Evolutionary conservation across 2,888 invertebrate species (phyloP), one percentile per base, ranked within the genome.

Genomic region (Deilephila elpenor): DNA sequence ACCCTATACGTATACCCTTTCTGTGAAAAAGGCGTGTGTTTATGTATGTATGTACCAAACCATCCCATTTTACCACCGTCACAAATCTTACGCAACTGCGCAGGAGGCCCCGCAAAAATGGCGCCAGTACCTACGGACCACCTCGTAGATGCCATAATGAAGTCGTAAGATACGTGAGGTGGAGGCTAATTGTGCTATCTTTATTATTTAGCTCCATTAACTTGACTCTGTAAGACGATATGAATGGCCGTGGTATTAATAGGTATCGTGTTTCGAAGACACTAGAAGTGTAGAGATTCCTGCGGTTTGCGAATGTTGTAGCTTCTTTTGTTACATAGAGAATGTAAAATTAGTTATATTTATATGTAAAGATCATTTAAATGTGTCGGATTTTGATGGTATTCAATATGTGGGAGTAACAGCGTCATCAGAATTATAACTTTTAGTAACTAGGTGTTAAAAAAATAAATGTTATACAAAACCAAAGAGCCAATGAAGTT

Each of bases 181-280:
- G 62, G 25, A 37, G 51, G 61, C 53, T 62, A 71, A 73, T 73
- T 61, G 61, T 64, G 17, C 17, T 67, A 56, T 34, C 20, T 72
- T 72, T 64, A 72, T 72, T 72, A 72, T 72, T 64, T 34, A 37
- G 37, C 20, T 56, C 67, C 44, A 72, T 72, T 67, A 72, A 71
- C 17, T 34, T n/a, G 32, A 62, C 72, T 72, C 61, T 64, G 72
- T 72, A 72, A 53, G 56, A 5, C 34, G 62, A 72, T 72, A 72
- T 72, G 59, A 72, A 56, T 72, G 20, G 34, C 32, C 61, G 53
- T 25, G 34, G 11, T 62, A 53, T 51, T 67, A 67, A 51, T 67
- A 11, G 4, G 25, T 67, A 51, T 67, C 29, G 25, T 14, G 20
- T 67, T 67, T 67, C 67, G 29, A 62, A 19, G 34, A 34, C 29